Percentiles rank a stretch among this genome's conserved stretches.
phyloP scores from a whole-genome alignment of 1,140 invertebrate species.

The Cataglyphis hispanica region DNA sequence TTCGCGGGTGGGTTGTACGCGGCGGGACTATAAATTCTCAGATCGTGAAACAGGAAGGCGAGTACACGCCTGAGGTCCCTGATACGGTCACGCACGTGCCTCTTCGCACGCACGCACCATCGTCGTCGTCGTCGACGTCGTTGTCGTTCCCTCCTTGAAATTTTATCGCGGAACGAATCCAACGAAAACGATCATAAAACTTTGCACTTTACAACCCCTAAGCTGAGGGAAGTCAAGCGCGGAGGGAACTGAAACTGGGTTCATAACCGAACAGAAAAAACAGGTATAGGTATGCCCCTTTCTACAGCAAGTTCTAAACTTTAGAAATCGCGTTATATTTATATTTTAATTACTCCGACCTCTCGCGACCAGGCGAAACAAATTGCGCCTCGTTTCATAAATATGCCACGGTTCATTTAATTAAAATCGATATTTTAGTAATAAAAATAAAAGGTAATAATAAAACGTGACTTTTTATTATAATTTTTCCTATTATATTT shows the following conservation, averaged over 20 bases:
- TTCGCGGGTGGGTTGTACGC: constrained; percentile 33
- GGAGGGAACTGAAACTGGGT: constrained; percentile 3
- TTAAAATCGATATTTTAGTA: constrained; percentile 31
- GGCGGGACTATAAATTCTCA: constrained; percentile 56
- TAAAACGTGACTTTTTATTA: constrained; percentile 13
- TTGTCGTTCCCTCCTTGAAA: constrained; percentile 56
- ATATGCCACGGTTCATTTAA: constrained; percentile 1
- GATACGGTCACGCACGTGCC: constrained; percentile 62
- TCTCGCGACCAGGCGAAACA: not conserved
- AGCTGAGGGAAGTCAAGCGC: constrained; percentile 35
- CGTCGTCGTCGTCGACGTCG: constrained; percentile 6
- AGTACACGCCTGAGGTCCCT: constrained; percentile 53
- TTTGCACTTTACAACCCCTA: constrained; percentile 61
- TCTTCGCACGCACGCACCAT: constrained; percentile 54
- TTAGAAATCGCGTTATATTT: constrained; percentile 26
- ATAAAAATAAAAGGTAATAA: not conserved
- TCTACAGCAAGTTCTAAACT: constrained; percentile 15
- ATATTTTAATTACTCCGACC: constrained; percentile 53
- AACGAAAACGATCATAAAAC: constrained; percentile 64
- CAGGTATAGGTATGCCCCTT: constrained; percentile 10
- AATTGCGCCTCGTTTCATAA: constrained; percentile 26
- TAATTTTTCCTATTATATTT: no score
- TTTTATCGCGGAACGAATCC: constrained; percentile 68
- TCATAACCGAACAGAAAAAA: constrained; percentile 32
- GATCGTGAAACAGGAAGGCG: constrained; percentile 63